A percentile compares a stretch with the other conserved stretches of the same genome.
phyloP scores from a whole-genome alignment of 2,797 vertebrate species.

The Peromyscus melanophrys region DNA sequence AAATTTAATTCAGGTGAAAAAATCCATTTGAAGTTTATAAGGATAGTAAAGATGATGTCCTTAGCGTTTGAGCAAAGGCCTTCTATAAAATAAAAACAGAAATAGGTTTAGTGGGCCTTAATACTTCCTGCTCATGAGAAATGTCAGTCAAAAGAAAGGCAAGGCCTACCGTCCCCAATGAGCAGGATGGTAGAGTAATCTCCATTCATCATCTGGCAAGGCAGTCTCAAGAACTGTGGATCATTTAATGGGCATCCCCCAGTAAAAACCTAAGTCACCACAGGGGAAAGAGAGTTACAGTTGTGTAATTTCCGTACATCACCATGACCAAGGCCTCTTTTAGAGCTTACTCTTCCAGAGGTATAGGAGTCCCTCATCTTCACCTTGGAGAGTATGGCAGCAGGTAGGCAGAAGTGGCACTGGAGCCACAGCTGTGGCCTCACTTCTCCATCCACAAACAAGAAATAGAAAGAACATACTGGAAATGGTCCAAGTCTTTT shows the following conservation, averaged over 20 bases:
- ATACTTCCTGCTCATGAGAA: neutral
- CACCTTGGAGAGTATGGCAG: neutral
- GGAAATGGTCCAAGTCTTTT: neutral
- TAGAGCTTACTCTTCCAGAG: neutral
- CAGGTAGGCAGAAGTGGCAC: neutral
- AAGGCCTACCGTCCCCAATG: rapidly evolving
- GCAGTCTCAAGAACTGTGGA: neutral
- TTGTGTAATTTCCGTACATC: neutral
- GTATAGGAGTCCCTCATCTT: neutral
- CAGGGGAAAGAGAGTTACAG: neutral
- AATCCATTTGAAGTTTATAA: neutral
- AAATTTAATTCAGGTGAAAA: slow-evolving; percentile 23
- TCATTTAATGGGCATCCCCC: neutral
- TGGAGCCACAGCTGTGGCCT: neutral
- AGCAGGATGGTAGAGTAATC: neutral
- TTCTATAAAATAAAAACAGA: neutral
- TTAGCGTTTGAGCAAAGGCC: neutral
- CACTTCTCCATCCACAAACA: neutral
- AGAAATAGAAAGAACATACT: neutral
- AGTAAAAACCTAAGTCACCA: neutral
- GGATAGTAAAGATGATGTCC: neutral
- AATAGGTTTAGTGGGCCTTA: neutral
- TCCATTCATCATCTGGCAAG: neutral
- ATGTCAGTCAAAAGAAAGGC: neutral
- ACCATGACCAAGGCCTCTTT: neutral